Evolutionary conservation across 2,888 invertebrate species (phyloP).

Genomic region (Melipona bicolor): DNA sequence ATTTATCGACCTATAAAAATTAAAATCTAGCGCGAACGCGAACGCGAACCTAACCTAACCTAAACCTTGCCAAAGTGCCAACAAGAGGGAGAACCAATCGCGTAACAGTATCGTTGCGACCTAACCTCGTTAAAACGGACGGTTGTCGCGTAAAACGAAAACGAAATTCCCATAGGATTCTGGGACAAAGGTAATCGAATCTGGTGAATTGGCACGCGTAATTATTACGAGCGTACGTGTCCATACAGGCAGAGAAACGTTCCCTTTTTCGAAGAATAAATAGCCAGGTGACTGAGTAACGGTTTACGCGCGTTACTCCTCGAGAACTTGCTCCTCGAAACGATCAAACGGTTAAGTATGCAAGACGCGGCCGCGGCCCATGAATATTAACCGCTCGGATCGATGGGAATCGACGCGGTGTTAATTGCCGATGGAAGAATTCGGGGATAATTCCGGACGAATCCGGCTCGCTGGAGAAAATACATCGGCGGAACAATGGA

Average conservation of each 20-base stretch:
- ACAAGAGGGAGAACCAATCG: background rate
- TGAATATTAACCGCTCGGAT: conserved; percentile 38
- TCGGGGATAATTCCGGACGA: background rate
- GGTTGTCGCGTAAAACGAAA: background rate
- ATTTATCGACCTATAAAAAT: no score
- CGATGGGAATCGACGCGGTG: background rate
- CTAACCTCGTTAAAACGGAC: background rate
- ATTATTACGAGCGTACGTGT: background rate
- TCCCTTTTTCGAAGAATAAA: conserved; percentile 26
- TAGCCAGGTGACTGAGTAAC: conserved; percentile 20
- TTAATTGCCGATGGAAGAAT: conserved; percentile 30
- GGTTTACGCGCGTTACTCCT: conserved; percentile 22
- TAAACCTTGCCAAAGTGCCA: no score
- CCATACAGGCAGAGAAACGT: background rate
- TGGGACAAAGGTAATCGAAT: background rate
- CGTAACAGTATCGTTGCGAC: background rate
- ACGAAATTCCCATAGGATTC: background rate
- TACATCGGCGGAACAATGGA: background rate
- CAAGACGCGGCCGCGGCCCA: conserved; percentile 22
- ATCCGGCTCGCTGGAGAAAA: background rate
- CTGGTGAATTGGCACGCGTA: background rate
- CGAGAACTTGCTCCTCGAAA: conserved; percentile 11
- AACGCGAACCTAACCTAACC: no score
- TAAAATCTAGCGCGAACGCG: no score
- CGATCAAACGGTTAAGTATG: conserved; percentile 27